Evolutionary conservation across 2,888 invertebrate species (phyloP), one percentile per base, ranked within the genome.

Genomic region (Cactoblastis cactorum): DNA sequence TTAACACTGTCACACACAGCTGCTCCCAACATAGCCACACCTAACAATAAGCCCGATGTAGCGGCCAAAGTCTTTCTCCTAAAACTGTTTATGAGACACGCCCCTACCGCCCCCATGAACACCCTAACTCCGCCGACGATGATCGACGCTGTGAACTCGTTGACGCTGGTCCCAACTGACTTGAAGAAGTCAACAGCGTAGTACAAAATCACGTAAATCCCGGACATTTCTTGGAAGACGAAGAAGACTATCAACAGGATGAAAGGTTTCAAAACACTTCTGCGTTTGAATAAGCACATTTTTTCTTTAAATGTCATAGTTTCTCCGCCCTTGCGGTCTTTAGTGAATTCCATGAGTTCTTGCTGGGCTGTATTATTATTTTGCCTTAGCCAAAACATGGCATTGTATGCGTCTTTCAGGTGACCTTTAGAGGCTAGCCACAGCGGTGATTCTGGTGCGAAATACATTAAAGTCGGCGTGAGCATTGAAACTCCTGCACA

Each of bases 171-270:
- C 1, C 93, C 92, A 9, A 94, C 92, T 12, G 93, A 92, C 58
- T 93, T 90, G 69, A 95, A 93, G 66, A 95, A 92, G 53, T 91
- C 92, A 0, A 94, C 94, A 0, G 94, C 93, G 67, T 94, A 95
- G 65, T 93, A 94, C 38, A 95, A 72, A 33, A 94, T 93, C 0
- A 94, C 91, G 74, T 95, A 95, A 49, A 94, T 93, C 0, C 94
- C 94, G 0, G 93, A 93, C 67, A 94, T 87, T 70, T 94, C 94
- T 88, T 95, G 94, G 60, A 93, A 91, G 8, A 92, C 77, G 67
- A 94, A 92, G 78, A 94, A 94, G 0, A 90, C 73, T 1, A 94
- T 88, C 1, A 94, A 78, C 18, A 94, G 85, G 1, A 91, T 70
- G 72, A 94, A 94, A 0, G 95, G 94, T 66, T 93, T 94, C 57